Evolutionary conservation across 2,888 invertebrate genomes (phyloP).

Genomic region (Scaptomyza flava): DNA sequence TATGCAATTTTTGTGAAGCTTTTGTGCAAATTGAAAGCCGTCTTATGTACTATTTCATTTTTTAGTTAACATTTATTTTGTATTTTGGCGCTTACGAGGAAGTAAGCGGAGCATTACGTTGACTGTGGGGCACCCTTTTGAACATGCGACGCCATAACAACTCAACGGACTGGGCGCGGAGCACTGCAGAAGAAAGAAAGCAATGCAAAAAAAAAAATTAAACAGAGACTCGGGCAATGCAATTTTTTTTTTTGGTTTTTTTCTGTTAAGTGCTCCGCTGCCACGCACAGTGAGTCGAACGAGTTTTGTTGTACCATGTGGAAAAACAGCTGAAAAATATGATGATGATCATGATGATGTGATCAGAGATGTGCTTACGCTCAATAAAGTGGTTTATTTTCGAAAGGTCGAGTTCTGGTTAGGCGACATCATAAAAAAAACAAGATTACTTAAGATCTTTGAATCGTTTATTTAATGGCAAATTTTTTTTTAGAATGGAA

Average conservation of each 20-base stretch:
- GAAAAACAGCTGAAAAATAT: constrained; percentile 3
- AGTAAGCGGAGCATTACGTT: constrained; percentile 76
- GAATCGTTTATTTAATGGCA: neutral
- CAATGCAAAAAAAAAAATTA: neutral
- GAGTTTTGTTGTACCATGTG: constrained; percentile 26
- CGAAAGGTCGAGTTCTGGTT: constrained; percentile 49
- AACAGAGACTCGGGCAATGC: constrained; percentile 33
- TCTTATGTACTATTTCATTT: constrained; percentile 23
- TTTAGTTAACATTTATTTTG: constrained; percentile 16
- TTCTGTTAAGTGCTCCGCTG: constrained; percentile 35
- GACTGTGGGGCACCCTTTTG: constrained; percentile 68
- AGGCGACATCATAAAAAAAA: constrained; percentile 23
- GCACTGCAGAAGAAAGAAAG: neutral
- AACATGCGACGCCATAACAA: constrained; percentile 53
- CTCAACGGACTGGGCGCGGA: constrained; percentile 17
- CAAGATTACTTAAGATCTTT: constrained; percentile 9
- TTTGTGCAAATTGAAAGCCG: constrained; percentile 78
- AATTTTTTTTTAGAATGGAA: constrained; percentile 3
- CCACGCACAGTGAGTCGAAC: constrained; percentile 49
- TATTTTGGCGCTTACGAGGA: constrained; percentile 58
- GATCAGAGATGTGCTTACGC: neutral
- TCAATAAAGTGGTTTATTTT: constrained; percentile 31
- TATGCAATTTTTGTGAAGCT: constrained; percentile 76
- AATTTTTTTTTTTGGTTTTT: constrained; percentile 25
- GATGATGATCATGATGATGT: constrained; percentile 13